Evolutionary conservation across 1,140 invertebrate genomes (phyloP), one percentile per base, ranked within the genome.

Genomic region (Bombus affinis): DNA sequence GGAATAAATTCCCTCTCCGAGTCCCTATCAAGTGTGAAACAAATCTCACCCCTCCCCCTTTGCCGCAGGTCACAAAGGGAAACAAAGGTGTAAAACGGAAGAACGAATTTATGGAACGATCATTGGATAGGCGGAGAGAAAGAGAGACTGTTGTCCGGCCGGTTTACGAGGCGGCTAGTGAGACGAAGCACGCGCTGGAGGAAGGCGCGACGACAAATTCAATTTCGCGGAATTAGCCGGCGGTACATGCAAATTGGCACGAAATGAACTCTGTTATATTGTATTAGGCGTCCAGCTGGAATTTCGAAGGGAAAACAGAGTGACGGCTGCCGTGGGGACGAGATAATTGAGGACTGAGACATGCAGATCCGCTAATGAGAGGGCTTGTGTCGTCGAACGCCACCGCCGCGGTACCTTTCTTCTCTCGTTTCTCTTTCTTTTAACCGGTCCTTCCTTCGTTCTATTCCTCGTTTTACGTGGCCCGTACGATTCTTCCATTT

Each of bases 221-320:
- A 94, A 94, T 95, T 94, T 91, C 79, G 82, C 85, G 88, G 86
- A 94, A 95, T 95, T 95, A 95, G 93, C 89, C 86, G 87, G 87
- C 90, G 92, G 93, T 94, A 94, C 93, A 95, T 95, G 94, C 93
- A 95, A 95, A 95, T 95, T 94, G 93, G 91, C 93, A 93, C 92
- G 91, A 94, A 95, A 95, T 94, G 93, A 95, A 95, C 94, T 95
- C 93, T 91, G 93, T 91, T 95, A 93, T 93, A 95, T 95, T 94
- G 94, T 93, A 94, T 95, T 95, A 95, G 94, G 87, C 89, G 92
- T 90, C 93, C 93, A 93, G 92, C 92, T 93, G 89, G 89, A 95
- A 94, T 94, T 95, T 94, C 92, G 92, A 91, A 92, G 92, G 92
- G 91, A 94, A 94, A 93, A 93, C 93, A 92, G 92, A 94, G 92